A percentile compares a stretch with the other conserved stretches of the same genome.
Evolutionary conservation across 2,888 invertebrate genomes (phyloP).

Genomic region (Hartigia nigra): DNA sequence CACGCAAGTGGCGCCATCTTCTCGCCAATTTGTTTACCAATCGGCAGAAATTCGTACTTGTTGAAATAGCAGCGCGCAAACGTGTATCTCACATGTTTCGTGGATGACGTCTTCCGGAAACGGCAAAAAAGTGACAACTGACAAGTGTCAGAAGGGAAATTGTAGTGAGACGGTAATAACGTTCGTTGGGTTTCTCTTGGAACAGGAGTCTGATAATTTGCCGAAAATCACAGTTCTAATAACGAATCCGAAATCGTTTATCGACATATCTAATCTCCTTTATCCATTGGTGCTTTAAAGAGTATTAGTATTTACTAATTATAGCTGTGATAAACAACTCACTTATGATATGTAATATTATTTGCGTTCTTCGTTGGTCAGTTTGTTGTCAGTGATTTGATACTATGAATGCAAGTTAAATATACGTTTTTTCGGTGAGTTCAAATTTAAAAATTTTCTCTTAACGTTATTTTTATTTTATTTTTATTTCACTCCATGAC

Average conservation of each 20-base stretch:
- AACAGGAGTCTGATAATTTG: conserved; percentile 20
- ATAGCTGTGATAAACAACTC: conserved; percentile 44
- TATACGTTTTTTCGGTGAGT: conserved; percentile 37
- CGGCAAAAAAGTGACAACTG: conserved; percentile 7
- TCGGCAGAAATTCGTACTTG: not conserved
- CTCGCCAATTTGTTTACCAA: not conserved
- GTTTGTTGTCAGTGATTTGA: conserved; percentile 34
- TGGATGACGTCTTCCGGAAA: conserved; percentile 12
- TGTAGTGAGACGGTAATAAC: conserved; percentile 35
- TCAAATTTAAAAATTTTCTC: conserved; percentile 10
- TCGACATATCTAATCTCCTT: conserved; percentile 24
- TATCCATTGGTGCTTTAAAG: conserved; percentile 28
- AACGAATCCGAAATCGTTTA: conserved; percentile 18
- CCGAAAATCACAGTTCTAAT: conserved; percentile 22
- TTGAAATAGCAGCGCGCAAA: not conserved
- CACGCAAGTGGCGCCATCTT: not conserved
- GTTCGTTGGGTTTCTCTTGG: conserved; percentile 32
- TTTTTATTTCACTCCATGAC: conserved; percentile 9
- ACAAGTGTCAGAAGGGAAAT: conserved; percentile 36
- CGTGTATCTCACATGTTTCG: not conserved
- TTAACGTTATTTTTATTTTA: conserved; percentile 2
- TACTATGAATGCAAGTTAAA: conserved; percentile 33
- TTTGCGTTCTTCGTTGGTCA: conserved; percentile 31
- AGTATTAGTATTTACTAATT: conserved; percentile 37
- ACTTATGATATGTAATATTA: conserved; percentile 33